Evolutionary conservation across 2,797 vertebrate genomes (phyloP).

Genomic region (Garrulus glandarius): DNA sequence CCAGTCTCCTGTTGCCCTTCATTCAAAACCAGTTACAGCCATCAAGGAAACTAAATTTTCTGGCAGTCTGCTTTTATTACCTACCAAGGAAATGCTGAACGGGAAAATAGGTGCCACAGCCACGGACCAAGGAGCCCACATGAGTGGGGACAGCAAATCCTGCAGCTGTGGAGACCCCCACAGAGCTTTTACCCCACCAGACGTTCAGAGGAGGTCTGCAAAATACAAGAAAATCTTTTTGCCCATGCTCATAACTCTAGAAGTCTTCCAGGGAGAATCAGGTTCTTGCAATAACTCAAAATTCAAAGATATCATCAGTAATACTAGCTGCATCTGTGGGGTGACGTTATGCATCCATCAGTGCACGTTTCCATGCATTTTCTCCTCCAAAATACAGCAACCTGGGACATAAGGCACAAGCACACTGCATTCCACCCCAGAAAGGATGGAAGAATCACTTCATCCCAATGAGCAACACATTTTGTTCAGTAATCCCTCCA

Average conservation of each 20-base stretch:
- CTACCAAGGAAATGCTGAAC: neutral
- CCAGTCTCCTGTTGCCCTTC: neutral
- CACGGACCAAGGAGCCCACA: accelerated
- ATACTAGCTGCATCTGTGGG: neutral
- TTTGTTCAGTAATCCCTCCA: neutral
- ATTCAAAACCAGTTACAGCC: neutral
- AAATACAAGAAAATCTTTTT: neutral
- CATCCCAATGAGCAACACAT: neutral
- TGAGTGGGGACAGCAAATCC: neutral
- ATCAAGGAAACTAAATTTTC: neutral
- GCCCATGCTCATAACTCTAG: accelerated
- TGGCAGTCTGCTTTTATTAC: neutral
- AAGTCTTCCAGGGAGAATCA: neutral
- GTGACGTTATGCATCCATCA: neutral
- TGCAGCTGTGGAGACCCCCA: neutral
- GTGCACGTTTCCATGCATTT: neutral
- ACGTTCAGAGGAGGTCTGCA: neutral
- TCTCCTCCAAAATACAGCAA: neutral
- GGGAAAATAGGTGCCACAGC: neutral
- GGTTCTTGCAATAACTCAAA: neutral
- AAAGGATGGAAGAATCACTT: neutral
- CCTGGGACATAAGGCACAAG: neutral
- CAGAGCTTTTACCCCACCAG: neutral
- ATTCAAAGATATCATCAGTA: neutral
- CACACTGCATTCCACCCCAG: neutral